Evolutionary conservation across 2,888 invertebrate species (phyloP).

Genomic region (Ectemnius cavifrons): DNA sequence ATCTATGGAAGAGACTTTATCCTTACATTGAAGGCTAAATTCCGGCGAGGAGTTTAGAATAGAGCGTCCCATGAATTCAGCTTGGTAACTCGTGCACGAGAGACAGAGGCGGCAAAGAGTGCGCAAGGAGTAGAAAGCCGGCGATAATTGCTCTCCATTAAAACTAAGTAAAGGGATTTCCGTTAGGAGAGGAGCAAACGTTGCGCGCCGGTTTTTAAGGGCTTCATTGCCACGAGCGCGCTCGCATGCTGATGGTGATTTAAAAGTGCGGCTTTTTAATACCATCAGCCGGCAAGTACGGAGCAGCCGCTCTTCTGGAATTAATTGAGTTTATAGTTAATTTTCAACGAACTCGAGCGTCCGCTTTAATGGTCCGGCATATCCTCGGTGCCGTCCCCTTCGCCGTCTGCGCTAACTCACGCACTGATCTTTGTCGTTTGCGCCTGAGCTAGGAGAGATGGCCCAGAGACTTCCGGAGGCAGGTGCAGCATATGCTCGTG

Average conservation of each 20-base stretch:
- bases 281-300: conserved; percentile 50
- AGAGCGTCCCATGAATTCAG: no score
- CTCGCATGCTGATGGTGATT: conserved; percentile 41
- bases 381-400: conserved; percentile 23
- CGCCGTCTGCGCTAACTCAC: conserved; percentile 25
- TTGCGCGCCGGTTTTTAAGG: conserved; percentile 37
- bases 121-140: conserved; percentile 25
- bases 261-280: conserved; percentile 53
- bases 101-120: conserved; percentile 1
- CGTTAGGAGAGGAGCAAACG: conserved; percentile 31
- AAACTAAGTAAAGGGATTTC: conserved; percentile 42
- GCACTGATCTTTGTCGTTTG: not conserved
- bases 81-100: no score
- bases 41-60: no score
- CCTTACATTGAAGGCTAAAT: no score
- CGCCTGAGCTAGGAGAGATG: no score
- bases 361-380: conserved; percentile 47
- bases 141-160: conserved; percentile 43
- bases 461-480: no score
- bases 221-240: conserved; percentile 9
- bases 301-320: conserved; percentile 46
- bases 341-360: conserved; percentile 46
- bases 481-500: conserved; percentile 7
- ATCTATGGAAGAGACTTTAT: no score
- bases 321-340: conserved; percentile 63